Conservation (phyloP, 2,113 vertebrate species). For the Macrotus californicus region DNA sequence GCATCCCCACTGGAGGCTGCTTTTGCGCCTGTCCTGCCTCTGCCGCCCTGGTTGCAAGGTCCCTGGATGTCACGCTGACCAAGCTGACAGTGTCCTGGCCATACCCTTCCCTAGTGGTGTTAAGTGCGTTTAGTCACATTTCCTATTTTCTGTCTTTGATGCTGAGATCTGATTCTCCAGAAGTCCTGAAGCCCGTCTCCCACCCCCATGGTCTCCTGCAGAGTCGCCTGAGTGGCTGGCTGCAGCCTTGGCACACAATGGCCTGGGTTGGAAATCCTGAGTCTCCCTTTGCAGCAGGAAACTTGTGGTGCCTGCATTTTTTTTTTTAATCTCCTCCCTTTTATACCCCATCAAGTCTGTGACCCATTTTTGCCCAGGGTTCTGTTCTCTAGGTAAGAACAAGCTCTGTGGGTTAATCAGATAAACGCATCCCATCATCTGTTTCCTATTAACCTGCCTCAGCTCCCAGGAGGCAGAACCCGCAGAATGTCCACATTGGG, state of each 20-base stretch:
- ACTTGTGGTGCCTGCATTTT: neutral
- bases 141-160: neutral
- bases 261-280: neutral
- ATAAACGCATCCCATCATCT: neutral
- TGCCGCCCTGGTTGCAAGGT: neutral
- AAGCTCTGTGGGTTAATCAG: constrained; percentile 37
- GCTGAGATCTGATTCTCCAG: neutral
- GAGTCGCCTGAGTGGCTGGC: neutral
- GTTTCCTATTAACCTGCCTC: constrained; percentile 25
- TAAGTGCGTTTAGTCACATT: neutral
- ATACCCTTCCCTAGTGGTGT: neutral
- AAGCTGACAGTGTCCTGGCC: neutral
- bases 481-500: neutral
- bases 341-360: neutral
- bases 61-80: neutral
- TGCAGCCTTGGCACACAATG: neutral
- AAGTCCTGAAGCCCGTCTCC: neutral
- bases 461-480: neutral
- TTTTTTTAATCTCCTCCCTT: neutral
- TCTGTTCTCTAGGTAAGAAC: constrained; percentile 21
- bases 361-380: neutral
- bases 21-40: neutral
- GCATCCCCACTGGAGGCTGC: neutral
- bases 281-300: neutral
- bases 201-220: neutral